Evolutionary conservation across 2,888 invertebrate genomes (phyloP).

Genomic region (Patella caerulea): DNA sequence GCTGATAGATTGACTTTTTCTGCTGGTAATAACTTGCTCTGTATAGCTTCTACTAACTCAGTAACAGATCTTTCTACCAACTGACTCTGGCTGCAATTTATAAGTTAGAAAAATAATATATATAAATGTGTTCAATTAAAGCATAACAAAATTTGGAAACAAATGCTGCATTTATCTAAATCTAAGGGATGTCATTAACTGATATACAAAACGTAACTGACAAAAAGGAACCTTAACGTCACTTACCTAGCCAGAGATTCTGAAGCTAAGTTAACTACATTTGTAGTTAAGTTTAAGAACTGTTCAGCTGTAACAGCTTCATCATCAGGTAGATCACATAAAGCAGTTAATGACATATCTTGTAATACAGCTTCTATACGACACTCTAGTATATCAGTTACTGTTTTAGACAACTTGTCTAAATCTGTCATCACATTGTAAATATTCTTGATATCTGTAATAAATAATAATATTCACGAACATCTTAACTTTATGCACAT

Average conservation of each 20-base stretch:
- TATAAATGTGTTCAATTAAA: neutral
- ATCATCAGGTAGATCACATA: slow-evolving; percentile 86
- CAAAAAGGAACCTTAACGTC: neutral
- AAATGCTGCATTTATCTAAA: neutral
- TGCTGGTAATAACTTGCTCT: slow-evolving; percentile 57
- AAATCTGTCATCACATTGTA: slow-evolving; percentile 64
- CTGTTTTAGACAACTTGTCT: slow-evolving; percentile 74
- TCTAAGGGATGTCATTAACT: too few species aligned
- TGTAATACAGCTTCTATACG: slow-evolving; percentile 89
- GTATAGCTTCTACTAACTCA: slow-evolving; percentile 69
- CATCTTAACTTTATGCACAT: too few species aligned
- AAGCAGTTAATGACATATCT: slow-evolving; percentile 87
- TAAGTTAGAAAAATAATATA: neutral
- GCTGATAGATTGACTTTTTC: slow-evolving; percentile 75
- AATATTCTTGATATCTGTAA: slow-evolving; percentile 62
- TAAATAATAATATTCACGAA: slow-evolving; percentile 12
- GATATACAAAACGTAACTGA: too few species aligned
- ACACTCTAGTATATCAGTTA: slow-evolving; percentile 91
- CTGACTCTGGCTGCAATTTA: slow-evolving; percentile 63
- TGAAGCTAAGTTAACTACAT: slow-evolving; percentile 73
- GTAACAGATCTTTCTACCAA: slow-evolving; percentile 71
- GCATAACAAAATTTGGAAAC: neutral
- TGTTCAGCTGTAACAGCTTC: slow-evolving; percentile 89
- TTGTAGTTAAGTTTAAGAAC: slow-evolving; percentile 86
- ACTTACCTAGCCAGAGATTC: slow-evolving; percentile 72